Evolutionary conservation across 1,140 invertebrate genomes (phyloP).

Genomic region (Bombus pyrosoma): DNA sequence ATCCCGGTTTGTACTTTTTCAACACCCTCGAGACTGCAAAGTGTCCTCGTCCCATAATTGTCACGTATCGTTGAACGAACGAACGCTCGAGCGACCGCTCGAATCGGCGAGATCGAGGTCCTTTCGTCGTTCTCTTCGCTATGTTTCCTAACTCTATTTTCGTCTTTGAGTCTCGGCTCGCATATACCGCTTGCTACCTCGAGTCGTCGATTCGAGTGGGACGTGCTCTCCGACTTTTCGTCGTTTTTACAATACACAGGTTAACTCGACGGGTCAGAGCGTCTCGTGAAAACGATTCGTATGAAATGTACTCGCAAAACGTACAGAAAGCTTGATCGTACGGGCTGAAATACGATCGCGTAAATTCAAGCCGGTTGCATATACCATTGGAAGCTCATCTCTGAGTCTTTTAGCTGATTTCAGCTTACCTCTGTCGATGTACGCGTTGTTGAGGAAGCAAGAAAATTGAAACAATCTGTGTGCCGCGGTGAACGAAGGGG

Average conservation of each 20-base stretch:
- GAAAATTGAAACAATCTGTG: not conserved
- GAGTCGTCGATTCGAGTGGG: not conserved
- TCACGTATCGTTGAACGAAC: slow-evolving; percentile 9
- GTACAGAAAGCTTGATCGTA: not conserved
- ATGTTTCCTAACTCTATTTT: not conserved
- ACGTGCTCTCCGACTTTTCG: not conserved
- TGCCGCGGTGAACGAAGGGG: not conserved
- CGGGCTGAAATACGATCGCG: not conserved
- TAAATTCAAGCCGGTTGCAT: not conserved
- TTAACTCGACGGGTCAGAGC: not conserved
- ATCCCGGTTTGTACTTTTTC: slow-evolving; percentile 47
- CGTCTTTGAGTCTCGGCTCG: not conserved
- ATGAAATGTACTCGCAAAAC: not conserved
- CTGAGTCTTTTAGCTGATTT: not conserved
- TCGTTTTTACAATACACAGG: not conserved
- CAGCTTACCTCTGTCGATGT: not conserved
- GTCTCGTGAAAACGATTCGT: not conserved
- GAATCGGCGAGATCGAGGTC: not conserved
- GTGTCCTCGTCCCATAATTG: slow-evolving; percentile 22
- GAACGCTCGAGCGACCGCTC: not conserved
- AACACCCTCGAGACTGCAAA: slow-evolving; percentile 23
- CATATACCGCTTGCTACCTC: too few relatives aligned
- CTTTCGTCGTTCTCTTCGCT: not conserved
- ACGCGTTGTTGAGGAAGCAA: not conserved
- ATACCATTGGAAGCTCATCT: not conserved